Percentiles rank a stretch among this genome's conserved stretches.
These are phyloP conservation scores for Orycteropus afer DNA, from an alignment of 2,113 vertebrate genomes.

Conservation along the genomic window DNA sequence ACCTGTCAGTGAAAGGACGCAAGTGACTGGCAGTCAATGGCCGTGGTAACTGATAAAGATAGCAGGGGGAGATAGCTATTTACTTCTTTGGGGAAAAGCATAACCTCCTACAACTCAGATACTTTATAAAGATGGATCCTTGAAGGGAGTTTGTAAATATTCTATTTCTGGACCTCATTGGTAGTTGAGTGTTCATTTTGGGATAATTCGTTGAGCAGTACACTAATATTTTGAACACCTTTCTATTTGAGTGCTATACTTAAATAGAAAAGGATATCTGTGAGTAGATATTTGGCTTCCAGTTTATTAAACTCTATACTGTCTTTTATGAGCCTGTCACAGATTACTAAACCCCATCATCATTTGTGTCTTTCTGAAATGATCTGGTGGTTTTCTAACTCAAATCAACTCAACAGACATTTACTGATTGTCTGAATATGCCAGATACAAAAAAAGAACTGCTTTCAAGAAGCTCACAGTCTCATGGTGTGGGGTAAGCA, in stretches of 20 bases:
- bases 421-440: neutral
- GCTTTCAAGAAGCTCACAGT: neutral
- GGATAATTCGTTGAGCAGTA: neutral
- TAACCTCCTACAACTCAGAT: neutral
- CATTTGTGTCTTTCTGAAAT: slow-evolving; percentile 31
- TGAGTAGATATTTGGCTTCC: neutral
- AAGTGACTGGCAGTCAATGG: neutral
- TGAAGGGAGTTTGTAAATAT: neutral
- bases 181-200: neutral
- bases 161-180: neutral
- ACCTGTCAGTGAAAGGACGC: neutral
- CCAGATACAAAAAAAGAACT: neutral
- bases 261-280: neutral
- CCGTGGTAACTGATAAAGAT: neutral
- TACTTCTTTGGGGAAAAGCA: neutral
- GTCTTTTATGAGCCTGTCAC: neutral
- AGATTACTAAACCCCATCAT: neutral
- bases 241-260: neutral
- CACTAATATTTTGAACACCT: neutral
- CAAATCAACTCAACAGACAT: neutral
- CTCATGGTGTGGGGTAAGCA: neutral
- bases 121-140: neutral
- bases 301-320: neutral
- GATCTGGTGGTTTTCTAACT: neutral
- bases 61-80: neutral